Conservation (phyloP, 1,140 invertebrate species). For the Drosophila orena region DNA sequence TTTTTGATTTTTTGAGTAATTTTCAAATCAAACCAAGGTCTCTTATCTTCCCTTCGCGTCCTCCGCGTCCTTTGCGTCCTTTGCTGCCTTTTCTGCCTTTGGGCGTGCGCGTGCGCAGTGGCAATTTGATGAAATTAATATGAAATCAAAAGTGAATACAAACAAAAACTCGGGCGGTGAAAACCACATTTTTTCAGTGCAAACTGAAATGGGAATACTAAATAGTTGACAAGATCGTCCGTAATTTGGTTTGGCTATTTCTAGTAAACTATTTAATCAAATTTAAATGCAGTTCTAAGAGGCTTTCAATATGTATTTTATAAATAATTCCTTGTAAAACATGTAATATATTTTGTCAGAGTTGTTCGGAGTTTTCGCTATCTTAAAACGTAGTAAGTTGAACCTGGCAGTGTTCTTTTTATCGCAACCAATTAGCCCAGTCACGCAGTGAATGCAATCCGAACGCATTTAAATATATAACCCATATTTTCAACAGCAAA, state of each 20-base stretch:
- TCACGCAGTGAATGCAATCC: constrained; percentile 58
- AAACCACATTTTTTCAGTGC: background rate
- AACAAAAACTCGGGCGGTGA: background rate
- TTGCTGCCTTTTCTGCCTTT: too few species aligned
- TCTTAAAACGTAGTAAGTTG: background rate
- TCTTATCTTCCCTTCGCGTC: constrained; percentile 32
- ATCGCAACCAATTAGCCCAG: constrained; percentile 58
- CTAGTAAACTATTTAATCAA: too few species aligned
- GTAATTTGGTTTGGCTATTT: too few species aligned
- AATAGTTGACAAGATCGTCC: too few species aligned
- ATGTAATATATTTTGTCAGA: too few species aligned
- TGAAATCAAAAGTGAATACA: constrained; percentile 81
- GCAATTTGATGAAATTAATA: constrained; percentile 83
- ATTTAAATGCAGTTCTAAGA: background rate
- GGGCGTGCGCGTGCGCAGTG: constrained; percentile 74
- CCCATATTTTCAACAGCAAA: background rate
- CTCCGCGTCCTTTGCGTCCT: too few species aligned
- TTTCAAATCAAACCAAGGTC: constrained; percentile 83
- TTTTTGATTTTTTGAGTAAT: constrained; percentile 59
- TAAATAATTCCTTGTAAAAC: too few species aligned
- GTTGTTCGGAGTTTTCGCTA: background rate
- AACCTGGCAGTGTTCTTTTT: background rate
- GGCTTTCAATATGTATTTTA: too few species aligned
- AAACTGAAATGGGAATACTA: too few species aligned
- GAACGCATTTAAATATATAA: constrained; percentile 39